A percentile compares a stretch with the other conserved stretches of the same genome.
Evolutionary conservation across 2,113 vertebrate species (phyloP).

Genomic region (Phasianus colchicus): DNA sequence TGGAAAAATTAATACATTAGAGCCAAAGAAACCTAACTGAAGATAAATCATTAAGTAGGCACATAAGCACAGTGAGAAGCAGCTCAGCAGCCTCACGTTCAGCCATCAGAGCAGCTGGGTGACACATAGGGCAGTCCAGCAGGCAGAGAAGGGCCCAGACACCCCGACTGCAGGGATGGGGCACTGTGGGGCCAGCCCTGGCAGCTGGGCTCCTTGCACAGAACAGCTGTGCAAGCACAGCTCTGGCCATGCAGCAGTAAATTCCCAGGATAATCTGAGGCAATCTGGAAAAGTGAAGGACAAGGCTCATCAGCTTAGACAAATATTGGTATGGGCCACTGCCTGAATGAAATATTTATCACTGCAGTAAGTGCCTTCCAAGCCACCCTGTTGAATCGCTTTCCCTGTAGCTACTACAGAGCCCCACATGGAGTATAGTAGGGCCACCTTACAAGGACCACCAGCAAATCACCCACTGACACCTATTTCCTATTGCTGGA

Average conservation of each 20-base stretch:
- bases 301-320: not conserved
- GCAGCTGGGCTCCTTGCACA: not conserved
- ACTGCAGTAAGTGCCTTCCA: not conserved
- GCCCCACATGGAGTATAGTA: accelerated
- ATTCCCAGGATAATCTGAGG: not conserved
- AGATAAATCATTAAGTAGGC: not conserved
- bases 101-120: not conserved
- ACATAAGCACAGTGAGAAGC: not conserved
- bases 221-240: not conserved
- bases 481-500: not conserved
- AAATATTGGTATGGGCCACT: not conserved
- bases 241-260: not conserved
- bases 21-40: not conserved
- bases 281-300: not conserved
- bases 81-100: not conserved
- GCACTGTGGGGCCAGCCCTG: not conserved
- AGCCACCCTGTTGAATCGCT: no score
- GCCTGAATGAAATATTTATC: not conserved
- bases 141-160: not conserved
- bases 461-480: not conserved
- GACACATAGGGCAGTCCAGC: not conserved
- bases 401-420: accelerated
- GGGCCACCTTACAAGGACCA: not conserved
- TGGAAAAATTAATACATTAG: not conserved
- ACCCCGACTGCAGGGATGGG: not conserved